phyloP scores from a whole-genome alignment of 2,797 vertebrate species.

The Uromys caudimaculatus region DNA sequence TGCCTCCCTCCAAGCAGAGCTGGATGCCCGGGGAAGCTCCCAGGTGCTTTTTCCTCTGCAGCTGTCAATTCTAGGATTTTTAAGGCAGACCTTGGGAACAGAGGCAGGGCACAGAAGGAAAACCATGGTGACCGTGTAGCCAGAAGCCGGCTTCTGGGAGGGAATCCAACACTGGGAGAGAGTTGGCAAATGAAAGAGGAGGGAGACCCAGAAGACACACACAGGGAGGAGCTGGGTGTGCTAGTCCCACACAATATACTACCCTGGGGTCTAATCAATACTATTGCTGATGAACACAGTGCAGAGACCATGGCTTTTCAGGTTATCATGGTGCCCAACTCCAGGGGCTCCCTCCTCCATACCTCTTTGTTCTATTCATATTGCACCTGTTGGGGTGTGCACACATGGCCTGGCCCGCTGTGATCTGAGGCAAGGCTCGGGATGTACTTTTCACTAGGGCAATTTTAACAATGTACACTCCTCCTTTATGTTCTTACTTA shows the following conservation, averaged over 20 bases:
- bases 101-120: not conserved
- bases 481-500: not conserved
- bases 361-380: not conserved
- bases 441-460: not conserved
- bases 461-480: not conserved
- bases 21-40: not conserved
- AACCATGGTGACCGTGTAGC: not conserved
- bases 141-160: not conserved
- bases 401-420: not conserved
- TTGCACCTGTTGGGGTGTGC: not conserved
- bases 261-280: not conserved
- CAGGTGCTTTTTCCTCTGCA: not conserved
- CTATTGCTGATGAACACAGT: not conserved
- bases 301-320: not conserved
- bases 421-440: not conserved
- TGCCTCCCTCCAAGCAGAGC: not conserved
- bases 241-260: no score
- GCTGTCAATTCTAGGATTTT: not conserved
- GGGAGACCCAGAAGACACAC: not conserved
- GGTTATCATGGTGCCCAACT: not conserved
- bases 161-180: not conserved
- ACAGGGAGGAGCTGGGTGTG: not conserved
- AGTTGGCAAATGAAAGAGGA: not conserved
- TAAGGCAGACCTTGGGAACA: not conserved
- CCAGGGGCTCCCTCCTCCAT: not conserved